phyloP scores from a whole-genome alignment of 2,113 vertebrate genomes.

The Salvelinus fontinalis region DNA sequence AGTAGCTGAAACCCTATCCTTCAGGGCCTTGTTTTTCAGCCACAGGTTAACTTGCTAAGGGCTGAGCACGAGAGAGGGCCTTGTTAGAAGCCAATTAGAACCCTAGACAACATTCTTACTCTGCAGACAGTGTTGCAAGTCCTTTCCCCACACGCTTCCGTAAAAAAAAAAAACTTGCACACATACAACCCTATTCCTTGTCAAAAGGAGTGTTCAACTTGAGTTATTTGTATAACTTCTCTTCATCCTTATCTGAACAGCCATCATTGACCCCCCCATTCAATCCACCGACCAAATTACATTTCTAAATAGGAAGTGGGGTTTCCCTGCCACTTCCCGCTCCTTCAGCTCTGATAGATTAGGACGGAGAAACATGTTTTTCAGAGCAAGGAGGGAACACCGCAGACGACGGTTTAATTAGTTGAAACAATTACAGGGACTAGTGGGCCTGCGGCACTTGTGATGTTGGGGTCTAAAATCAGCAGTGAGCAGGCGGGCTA shows the following conservation, averaged over 20 bases:
- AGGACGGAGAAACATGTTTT: slow-evolving; percentile 52
- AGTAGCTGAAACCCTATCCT: slow-evolving; percentile 76
- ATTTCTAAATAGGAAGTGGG: slow-evolving; percentile 60
- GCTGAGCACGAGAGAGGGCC: slow-evolving; percentile 60
- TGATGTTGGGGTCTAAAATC: slow-evolving; percentile 69
- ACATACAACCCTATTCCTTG: too few species aligned
- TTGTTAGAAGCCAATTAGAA: slow-evolving; percentile 57
- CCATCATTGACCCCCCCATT: slow-evolving; percentile 38
- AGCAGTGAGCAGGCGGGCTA: slow-evolving; percentile 47
- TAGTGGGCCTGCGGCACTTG: slow-evolving; percentile 60
- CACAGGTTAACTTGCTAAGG: slow-evolving; percentile 73
- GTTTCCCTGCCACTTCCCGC: slow-evolving; percentile 30
- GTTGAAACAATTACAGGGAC: slow-evolving; percentile 68
- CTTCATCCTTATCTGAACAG: slow-evolving; percentile 36
- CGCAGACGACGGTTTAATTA: slow-evolving; percentile 65
- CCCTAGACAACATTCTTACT: slow-evolving; percentile 52
- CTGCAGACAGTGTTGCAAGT: slow-evolving; percentile 29
- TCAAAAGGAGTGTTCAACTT: slow-evolving; percentile 4
- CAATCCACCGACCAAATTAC: slow-evolving; percentile 52
- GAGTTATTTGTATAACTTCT: slow-evolving; percentile 4
- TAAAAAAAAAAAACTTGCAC: slow-evolving; percentile 7
- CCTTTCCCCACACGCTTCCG: slow-evolving; percentile 13
- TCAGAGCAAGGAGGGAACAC: slow-evolving; percentile 27
- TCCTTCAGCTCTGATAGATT: slow-evolving; percentile 40
- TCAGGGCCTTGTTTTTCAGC: slow-evolving; percentile 71